phyloP scores from a whole-genome alignment of 2,888 invertebrate species.

The Tetranychus piercei region DNA sequence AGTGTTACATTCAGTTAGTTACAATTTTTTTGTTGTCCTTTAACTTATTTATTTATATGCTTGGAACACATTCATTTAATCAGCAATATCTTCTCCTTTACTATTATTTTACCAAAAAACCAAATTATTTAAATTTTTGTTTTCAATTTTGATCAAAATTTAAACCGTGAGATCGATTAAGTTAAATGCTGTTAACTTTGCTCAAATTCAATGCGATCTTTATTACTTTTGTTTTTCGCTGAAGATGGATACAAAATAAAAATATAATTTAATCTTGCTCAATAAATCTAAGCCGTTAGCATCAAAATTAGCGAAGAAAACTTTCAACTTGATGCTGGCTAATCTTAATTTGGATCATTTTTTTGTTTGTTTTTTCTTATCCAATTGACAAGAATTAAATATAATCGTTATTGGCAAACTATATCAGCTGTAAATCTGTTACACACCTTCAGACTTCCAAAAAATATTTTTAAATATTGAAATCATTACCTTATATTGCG shows the following conservation, averaged over 20 bases:
- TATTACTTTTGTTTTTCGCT: background rate
- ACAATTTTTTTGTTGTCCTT: no score
- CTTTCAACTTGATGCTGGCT: background rate
- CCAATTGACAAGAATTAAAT: background rate
- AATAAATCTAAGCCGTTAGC: background rate
- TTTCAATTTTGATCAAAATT: background rate
- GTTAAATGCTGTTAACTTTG: background rate
- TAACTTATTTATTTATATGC: no score
- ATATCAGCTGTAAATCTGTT: background rate
- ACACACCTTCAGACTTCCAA: background rate
- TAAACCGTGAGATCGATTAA: conserved; percentile 1
- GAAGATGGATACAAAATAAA: background rate
- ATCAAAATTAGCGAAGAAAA: background rate
- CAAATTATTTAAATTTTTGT: no score
- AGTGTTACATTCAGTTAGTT: no score
- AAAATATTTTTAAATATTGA: background rate
- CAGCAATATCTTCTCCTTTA: no score
- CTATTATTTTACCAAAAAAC: no score
- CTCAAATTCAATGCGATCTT: background rate
- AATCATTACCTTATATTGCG: no score
- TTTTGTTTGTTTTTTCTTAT: background rate
- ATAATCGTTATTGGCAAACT: background rate
- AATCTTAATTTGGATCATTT: background rate
- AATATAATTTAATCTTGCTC: background rate
- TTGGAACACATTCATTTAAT: no score